A percentile compares a stretch with the other conserved stretches of the same genome.
These are phyloP conservation scores for Dromococcyx pavoninus DNA, from an alignment of 2,797 vertebrate genomes.

Conservation along the genomic window DNA sequence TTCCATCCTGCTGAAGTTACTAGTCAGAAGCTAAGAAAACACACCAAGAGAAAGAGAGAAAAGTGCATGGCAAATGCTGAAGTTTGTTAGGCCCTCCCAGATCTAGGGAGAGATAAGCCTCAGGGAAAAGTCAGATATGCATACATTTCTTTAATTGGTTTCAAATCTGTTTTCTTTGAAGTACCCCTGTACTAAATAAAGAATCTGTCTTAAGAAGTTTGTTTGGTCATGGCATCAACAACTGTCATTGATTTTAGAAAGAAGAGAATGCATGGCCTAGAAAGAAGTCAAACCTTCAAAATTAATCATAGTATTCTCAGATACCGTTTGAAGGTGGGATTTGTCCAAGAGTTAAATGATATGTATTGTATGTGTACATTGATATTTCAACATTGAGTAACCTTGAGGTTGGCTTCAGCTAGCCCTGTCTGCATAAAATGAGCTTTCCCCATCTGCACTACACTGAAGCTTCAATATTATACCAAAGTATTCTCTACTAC, in stretches of 20 bases:
- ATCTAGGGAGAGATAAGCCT: constrained; percentile 26
- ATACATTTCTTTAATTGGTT: constrained; percentile 43
- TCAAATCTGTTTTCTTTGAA: constrained; percentile 39
- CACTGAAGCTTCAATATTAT: background rate
- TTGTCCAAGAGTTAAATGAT: background rate
- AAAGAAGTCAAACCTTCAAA: background rate
- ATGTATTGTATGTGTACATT: fast-evolving
- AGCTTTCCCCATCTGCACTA: background rate
- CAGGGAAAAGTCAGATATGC: constrained; percentile 3
- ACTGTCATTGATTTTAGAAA: background rate
- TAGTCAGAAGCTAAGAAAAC: background rate
- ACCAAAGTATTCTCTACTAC: background rate
- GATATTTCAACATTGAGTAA: background rate
- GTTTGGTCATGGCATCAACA: background rate
- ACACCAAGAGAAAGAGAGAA: background rate
- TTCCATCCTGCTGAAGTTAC: background rate
- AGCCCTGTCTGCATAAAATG: background rate
- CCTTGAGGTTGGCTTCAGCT: background rate
- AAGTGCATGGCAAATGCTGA: background rate
- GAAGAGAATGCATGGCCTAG: background rate
- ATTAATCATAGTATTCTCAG: background rate
- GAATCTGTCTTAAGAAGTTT: background rate
- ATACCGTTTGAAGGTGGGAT: background rate
- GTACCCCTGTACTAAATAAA: constrained; percentile 1
- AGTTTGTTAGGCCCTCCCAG: constrained; percentile 18